Evolutionary conservation across 2,888 invertebrate genomes (phyloP), one percentile per base, ranked within the genome.

Genomic region (Callinectes sapidus): DNA sequence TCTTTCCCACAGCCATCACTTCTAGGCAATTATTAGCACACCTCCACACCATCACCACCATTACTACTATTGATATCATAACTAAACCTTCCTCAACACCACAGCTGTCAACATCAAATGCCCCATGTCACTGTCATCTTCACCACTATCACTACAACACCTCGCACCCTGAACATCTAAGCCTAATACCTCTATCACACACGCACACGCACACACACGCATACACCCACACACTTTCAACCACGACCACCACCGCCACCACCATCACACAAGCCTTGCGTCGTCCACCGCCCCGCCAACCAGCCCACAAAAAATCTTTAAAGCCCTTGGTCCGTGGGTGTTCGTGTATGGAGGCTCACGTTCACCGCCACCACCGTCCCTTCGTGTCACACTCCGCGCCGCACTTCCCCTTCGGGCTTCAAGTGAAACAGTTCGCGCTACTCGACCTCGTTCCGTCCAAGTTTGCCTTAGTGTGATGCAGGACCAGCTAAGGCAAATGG

Each of bases 221-320:
- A 86, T 61, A 55, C 54, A 39, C 61, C 28, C 35, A 86, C 86
- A 91, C 23, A 85, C 86, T n/a, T 54, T 32, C 55, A 35, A 16
- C 88, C 77, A 90, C 42, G 42, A 18, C 81, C 54, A 54, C 28
- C 42, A 90, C 90, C 23, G 48, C 88, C 18, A 61, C 54, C 54
- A n/a, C 88, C 16, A 32, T 32, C 42, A 54, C 54, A 55, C 54
- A n/a, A 88, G 55, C 54, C 32, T 55, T 54, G 88, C 54, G 32
- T 32, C 88, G 48, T 32, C 88, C 88, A 88, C 32, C 32, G 14
- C 28, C 55, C 61, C 77, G 39, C 77, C 88, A 81, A 91, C 87
- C 88, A 91, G 32, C 77, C 42, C 54, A 89, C 88, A 91, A 91
- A 91, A 91, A 91, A 91, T 91, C 91, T 91, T 91, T 91, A 91